Percentiles rank a stretch among this genome's conserved stretches.
Conservation (phyloP, 2,113 vertebrate species). For the Sinocyclocheilus rhinocerous region DNA sequence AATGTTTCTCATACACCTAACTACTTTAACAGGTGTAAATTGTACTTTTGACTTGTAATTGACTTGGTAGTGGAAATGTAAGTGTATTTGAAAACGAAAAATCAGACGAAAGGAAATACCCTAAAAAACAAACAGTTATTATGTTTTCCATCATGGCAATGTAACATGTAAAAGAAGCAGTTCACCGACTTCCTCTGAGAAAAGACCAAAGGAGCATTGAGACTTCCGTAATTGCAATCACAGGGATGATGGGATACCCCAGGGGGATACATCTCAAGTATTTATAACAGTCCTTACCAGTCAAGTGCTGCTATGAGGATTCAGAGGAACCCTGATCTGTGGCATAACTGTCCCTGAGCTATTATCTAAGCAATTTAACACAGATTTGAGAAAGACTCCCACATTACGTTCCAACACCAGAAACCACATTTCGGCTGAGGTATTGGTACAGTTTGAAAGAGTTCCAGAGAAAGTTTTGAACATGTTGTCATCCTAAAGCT, state of each 20-base stretch:
- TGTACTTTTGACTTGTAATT: conserved; percentile 10
- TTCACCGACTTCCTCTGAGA: conserved; percentile 42
- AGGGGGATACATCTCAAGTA: conserved; percentile 46
- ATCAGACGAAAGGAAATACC: conserved; percentile 3
- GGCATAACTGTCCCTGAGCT: conserved; percentile 3
- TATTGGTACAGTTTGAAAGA: not conserved
- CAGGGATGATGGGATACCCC: conserved; percentile 61
- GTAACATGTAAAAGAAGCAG: not conserved
- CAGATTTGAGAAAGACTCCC: conserved; percentile 22
- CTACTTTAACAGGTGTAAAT: conserved; percentile 51
- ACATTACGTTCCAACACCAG: not conserved
- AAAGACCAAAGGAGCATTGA: conserved; percentile 47
- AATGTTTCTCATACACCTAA: conserved; percentile 38
- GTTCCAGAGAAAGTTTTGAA: conserved; percentile 1
- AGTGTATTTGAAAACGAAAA: not conserved
- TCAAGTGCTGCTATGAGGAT: conserved; percentile 11
- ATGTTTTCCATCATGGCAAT: not conserved
- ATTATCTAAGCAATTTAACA: conserved; percentile 31
- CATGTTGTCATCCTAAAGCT: not conserved
- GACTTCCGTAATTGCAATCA: conserved; percentile 65
- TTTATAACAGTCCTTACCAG: not conserved
- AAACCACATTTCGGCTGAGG: conserved; percentile 9
- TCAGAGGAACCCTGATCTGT: not conserved
- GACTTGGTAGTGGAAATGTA: not conserved
- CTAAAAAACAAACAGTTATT: not conserved